Evolutionary conservation across 2,113 vertebrate genomes (phyloP), one percentile per base, ranked within the genome.

Genomic region (Cebus imitator): DNA sequence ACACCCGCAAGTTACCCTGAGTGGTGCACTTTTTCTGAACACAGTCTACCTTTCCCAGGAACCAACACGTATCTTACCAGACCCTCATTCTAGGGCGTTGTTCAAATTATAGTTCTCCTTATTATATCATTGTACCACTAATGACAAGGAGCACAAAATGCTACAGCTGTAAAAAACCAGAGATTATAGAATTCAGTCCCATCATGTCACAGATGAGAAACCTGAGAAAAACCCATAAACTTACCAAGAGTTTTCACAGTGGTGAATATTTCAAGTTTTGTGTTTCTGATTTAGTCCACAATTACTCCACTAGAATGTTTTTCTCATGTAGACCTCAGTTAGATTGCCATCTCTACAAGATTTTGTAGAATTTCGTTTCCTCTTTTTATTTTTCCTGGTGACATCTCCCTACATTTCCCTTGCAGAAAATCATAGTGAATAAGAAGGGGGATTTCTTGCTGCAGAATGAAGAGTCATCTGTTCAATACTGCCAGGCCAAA

Each of bases 381-480:
- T 58, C 9, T 37, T 2, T 35, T 32, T 5, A 9, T 66, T 66
- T 35, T 2, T 16, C 64, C 11, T 66, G 25, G 21, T 94, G n/a
- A 48, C 12, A 23, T 84, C 1, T 37, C 6, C 58, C 9, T 58
- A 27, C 18, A 30, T 80, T 70, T 90, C 40, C 10, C 2, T 90
- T 83, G 20, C n/a, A 97, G 95, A 23, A 68, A 88, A n/a, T n/a
- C 35, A 76, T 97, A 91, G 10, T 72, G 14, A 21, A 57, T 21
- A 93, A 86, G 48, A 89, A 94, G 48, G 40, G 70, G 6, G 21
- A 30, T 43, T 87, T 97, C 43, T 4, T 94, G 50, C 5, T 20
- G 55, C 45, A 73, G 61, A 98, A 97, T 84, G 92, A 96, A 91
- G 30, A 93, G 0, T 37, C 35, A 35, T 98, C 97, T 61, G 14